Percentiles rank a stretch among this genome's conserved stretches.
Evolutionary conservation across 2,888 invertebrate genomes (phyloP).

Genomic region (Caenorhabditis plicata): DNA sequence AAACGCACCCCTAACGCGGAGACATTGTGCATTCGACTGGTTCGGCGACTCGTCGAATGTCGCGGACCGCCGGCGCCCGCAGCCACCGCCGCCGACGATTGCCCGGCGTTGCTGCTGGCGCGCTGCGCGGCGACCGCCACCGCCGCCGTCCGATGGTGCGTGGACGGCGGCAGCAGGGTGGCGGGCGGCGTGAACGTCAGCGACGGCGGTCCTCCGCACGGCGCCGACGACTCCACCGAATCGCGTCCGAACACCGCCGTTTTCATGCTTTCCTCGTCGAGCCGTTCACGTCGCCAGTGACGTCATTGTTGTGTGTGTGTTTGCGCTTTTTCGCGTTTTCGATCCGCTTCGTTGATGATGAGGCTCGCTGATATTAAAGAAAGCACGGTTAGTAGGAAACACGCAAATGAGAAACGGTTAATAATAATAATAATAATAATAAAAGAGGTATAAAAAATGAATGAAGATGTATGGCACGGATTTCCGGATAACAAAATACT

Average conservation of each 20-base stretch:
- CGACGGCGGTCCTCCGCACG: conserved; percentile 53
- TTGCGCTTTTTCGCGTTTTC: too few relatives aligned
- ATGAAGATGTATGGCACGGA: too few relatives aligned
- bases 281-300: too few relatives aligned
- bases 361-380: too few relatives aligned
- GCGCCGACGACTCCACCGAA: conserved; percentile 40
- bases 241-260: conserved; percentile 58
- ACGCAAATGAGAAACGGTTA: too few relatives aligned
- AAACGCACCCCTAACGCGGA: conserved; percentile 24
- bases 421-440: too few relatives aligned
- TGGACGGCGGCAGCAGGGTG: conserved; percentile 42
- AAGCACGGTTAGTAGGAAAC: too few relatives aligned
- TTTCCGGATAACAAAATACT: too few relatives aligned
- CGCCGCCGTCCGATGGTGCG: conserved; percentile 10
- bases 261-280: too few relatives aligned
- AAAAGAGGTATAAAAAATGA: too few relatives aligned
- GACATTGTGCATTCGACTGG: conserved; percentile 59
- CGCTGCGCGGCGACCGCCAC: neutral
- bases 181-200: conserved; percentile 60
- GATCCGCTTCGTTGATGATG: too few relatives aligned
- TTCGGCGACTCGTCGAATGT: conserved; percentile 31
- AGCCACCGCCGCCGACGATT: conserved; percentile 10
- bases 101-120: neutral
- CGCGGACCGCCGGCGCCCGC: conserved; percentile 23
- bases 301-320: too few relatives aligned